Evolutionary conservation across 2,888 invertebrate species (phyloP).

Genomic region (Tipula unca): DNA sequence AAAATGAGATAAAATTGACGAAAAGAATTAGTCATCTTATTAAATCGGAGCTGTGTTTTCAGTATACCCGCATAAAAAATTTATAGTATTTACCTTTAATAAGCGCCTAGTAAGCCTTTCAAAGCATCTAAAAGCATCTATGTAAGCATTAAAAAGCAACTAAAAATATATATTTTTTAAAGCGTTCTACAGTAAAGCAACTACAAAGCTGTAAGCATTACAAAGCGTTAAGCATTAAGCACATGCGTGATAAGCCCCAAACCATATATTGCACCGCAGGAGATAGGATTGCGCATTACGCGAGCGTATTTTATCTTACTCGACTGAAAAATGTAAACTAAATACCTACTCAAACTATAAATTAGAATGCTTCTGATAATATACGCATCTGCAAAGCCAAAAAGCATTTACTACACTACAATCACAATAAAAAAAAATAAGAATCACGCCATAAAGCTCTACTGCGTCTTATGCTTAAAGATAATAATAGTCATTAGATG

Average conservation of each 20-base stretch:
- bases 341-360: no score
- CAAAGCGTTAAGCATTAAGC: constrained; percentile 14
- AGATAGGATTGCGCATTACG: not conserved
- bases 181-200: not conserved
- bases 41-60: not conserved
- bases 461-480: not conserved
- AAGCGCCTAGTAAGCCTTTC: constrained; percentile 8
- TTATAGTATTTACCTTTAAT: not conserved
- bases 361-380: not conserved
- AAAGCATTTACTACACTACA: not conserved
- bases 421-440: not conserved
- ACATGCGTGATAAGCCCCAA: not conserved
- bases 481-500: not conserved
- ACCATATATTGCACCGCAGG: not conserved
- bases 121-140: not conserved
- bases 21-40: not conserved
- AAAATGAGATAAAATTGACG: not conserved
- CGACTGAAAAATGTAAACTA: not conserved
- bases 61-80: no score
- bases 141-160: not conserved
- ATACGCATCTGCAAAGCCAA: not conserved
- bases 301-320: not conserved
- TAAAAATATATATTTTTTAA: not conserved
- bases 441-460: not conserved
- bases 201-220: not conserved